Evolutionary conservation across 2,113 vertebrate species (phyloP).

Genomic region (Turdus rufiventris): DNA sequence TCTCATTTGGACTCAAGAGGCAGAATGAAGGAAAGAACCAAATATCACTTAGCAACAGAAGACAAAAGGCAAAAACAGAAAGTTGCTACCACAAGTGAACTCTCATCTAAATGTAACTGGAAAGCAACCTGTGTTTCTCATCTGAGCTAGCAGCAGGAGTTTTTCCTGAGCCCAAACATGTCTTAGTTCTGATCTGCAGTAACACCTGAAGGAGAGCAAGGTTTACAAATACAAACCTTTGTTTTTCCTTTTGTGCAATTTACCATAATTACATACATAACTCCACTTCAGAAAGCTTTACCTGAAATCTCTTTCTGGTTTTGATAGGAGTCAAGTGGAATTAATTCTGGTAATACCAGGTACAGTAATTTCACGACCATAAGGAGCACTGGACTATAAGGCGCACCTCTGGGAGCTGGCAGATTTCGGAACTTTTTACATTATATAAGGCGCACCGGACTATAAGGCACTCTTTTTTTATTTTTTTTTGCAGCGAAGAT

Average conservation of each 20-base stretch:
- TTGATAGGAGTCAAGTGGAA: not conserved
- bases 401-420: no score
- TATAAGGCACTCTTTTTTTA: no score
- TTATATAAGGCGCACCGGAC: no score
- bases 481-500: no score
- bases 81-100: not conserved
- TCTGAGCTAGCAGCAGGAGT: not conserved
- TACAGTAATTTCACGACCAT: no score
- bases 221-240: not conserved
- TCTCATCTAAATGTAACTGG: not conserved
- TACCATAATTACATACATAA: not conserved
- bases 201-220: not conserved
- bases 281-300: not conserved
- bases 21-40: not conserved
- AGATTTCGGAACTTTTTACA: no score
- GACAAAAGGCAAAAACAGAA: not conserved
- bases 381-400: no score
- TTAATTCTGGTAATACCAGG: not conserved
- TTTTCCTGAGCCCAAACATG: not conserved
- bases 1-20: not conserved
- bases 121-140: not conserved
- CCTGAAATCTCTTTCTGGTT: not conserved
- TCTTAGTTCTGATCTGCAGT: not conserved
- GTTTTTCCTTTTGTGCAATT: not conserved
- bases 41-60: not conserved